Evolutionary conservation across 2,888 invertebrate genomes (phyloP).

Genomic region (Lucinisca nassula): DNA sequence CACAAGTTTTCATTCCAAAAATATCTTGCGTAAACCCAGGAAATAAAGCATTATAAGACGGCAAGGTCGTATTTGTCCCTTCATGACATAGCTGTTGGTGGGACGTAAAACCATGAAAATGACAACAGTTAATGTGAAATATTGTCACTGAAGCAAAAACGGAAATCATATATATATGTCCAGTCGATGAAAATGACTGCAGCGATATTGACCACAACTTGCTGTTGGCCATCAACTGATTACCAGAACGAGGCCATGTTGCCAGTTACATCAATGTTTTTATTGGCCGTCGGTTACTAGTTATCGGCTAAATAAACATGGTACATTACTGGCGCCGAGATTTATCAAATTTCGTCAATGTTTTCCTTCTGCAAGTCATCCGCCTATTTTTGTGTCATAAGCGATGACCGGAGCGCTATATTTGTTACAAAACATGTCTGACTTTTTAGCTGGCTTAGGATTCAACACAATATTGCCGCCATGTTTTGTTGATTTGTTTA

Average conservation of each 20-base stretch:
- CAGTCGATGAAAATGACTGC: no score
- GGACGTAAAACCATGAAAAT: no score
- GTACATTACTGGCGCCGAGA: conserved; percentile 5
- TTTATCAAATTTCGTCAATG: neutral
- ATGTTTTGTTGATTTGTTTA: neutral
- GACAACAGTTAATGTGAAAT: no score
- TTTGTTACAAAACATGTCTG: conserved; percentile 6
- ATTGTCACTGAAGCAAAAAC: no score
- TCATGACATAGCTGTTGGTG: no score
- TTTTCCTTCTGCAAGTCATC: neutral
- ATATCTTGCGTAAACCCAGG: no score
- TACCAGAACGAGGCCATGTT: neutral
- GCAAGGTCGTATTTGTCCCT: no score
- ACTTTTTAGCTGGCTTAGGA: neutral
- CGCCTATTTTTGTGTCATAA: neutral
- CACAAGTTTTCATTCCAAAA: no score
- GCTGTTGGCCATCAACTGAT: neutral
- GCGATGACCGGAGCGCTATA: neutral
- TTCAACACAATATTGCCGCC: neutral
- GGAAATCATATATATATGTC: no score
- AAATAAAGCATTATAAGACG: no score
- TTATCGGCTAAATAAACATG: conserved; percentile 3
- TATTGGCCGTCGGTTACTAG: neutral
- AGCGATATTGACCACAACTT: neutral
- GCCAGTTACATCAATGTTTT: conserved; percentile 11